Conservation (phyloP, 2,113 vertebrate species). For the Clarias magur region DNA sequence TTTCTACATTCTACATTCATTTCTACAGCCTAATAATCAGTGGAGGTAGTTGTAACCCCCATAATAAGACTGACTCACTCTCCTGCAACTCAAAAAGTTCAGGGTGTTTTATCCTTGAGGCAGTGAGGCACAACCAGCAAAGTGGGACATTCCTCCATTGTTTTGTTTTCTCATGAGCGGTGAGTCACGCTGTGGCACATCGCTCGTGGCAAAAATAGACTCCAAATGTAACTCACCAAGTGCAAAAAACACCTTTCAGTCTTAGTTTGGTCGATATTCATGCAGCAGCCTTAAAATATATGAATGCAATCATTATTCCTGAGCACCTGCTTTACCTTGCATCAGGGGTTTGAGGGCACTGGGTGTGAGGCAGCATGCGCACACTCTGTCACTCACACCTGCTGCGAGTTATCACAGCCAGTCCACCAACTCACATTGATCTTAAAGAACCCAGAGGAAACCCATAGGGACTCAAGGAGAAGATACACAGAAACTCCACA, state of each 20-base stretch:
- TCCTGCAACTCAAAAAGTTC: not conserved
- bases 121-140: not conserved
- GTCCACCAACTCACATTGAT: not conserved
- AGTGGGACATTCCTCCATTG: not conserved
- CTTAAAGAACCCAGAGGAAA: not conserved
- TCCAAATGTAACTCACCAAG: not conserved
- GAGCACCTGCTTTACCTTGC: not conserved
- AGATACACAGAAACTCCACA: not conserved
- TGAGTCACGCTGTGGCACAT: not conserved
- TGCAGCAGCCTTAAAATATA: not conserved
- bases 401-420: not conserved
- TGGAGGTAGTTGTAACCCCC: not conserved
- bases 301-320: not conserved
- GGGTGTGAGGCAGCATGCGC: not conserved
- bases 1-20: not conserved
- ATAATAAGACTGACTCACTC: not conserved
- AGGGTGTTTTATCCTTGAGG: not conserved
- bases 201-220: slow-evolving; percentile 4
- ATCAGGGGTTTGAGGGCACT: not conserved
- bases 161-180: not conserved
- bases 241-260: not conserved
- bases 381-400: not conserved
- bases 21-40: not conserved
- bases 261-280: not conserved
- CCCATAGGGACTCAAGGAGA: not conserved